A percentile compares a stretch with the other conserved stretches of the same genome.
Conservation (phyloP, 2,888 invertebrate genomes). For the Zygothrica quintamaculata region DNA sequence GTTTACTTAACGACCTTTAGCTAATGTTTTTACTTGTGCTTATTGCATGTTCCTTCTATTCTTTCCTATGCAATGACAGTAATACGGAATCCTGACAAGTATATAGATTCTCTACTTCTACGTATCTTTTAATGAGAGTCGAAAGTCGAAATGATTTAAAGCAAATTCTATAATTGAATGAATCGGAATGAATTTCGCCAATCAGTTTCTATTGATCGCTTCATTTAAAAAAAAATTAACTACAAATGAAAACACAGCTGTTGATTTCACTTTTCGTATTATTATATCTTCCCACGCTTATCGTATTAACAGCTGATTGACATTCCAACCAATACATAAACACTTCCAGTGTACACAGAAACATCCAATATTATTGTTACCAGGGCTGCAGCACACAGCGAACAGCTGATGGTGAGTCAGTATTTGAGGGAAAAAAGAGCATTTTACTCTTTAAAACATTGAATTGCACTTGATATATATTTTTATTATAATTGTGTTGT, state of each 20-base stretch:
- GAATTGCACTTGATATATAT: not conserved
- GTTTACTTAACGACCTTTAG: no score
- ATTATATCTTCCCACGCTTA: not conserved
- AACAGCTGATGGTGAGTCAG: slow-evolving; percentile 63
- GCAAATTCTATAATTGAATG: no score
- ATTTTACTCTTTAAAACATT: not conserved
- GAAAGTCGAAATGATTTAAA: no score
- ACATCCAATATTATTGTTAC: not conserved
- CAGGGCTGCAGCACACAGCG: slow-evolving; percentile 42
- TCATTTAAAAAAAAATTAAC: no score
- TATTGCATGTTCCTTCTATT: no score
- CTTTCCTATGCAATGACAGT: no score
- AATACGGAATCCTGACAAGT: no score
- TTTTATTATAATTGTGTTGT: slow-evolving; percentile 27
- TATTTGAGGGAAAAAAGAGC: slow-evolving; percentile 38
- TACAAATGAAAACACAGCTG: not conserved
- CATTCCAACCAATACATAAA: slow-evolving; percentile 19
- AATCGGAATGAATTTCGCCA: no score
- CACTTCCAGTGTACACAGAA: slow-evolving; percentile 49
- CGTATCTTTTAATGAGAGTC: no score
- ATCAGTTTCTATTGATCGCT: no score
- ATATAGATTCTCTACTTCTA: no score
- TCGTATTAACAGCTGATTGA: slow-evolving; percentile 36
- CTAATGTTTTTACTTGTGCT: no score
- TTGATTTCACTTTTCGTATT: not conserved